Base-by-base conservation (phyloP, 2,888 invertebrate species). In the Drosophila greeni region DNA sequence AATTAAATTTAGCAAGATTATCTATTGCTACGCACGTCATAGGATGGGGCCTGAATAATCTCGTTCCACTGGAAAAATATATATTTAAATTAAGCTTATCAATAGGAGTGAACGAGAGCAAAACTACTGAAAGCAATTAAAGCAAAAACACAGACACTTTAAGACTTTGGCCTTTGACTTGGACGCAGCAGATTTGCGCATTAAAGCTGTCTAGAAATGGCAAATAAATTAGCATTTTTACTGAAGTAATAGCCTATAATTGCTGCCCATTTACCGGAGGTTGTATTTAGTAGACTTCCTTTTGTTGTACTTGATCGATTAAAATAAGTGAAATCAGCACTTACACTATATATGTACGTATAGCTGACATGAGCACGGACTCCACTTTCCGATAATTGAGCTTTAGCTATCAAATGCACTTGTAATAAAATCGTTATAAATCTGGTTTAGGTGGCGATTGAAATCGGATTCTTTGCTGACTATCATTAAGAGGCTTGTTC, bases 241-340 rank as follows among this genome's bases (percentile, higher is more conserved):
- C 16, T 23, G 2, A 29, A 36, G 14, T 16, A 23, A 16, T 48
- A 14, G 26, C 14, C 40, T 34, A 48, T 58, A 60, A 61, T 51
- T 61, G 31, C 24, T 11, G 31, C 18, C 37, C 18, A 37, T 59
- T 59, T 45, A 24, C 6, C 18, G 11, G 45, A 37, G 37, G 7
- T 31, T 34, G 18, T 5, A 16, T 18, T 49, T 34, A 14, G 37
- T 34, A 16, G 11, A 36, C 39, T 45, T 60, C 45, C 18, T 39
- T 8, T 9, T 12, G 24, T 57, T 43, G 37, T 37, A 62, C 43
- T 60, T 34, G 61, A 61, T 31, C 51, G 42, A 9, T 61, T 37
- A 52, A 61, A 52, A 51, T n/a, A 12, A 42, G 12, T 52, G 52
- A 26, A 61, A 61, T 52, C 62, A 62, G 62, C 62, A 43, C n/a